phyloP scores from a whole-genome alignment of 2,113 vertebrate genomes.

The Scomber japonicus region DNA sequence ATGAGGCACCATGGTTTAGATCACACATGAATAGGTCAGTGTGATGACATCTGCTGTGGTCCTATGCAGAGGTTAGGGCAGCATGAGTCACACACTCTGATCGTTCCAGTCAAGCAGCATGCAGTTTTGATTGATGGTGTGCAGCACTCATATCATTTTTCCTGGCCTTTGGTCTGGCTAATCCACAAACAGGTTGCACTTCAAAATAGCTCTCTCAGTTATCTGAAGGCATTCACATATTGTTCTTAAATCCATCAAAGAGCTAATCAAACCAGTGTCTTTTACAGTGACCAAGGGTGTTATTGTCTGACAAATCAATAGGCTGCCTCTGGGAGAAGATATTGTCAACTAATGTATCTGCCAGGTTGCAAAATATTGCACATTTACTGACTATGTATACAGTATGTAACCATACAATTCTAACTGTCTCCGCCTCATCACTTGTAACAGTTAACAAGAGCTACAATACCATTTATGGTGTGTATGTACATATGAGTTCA shows the following conservation, averaged over 20 bases:
- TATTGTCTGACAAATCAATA: neutral
- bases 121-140: slow-evolving; percentile 53
- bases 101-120: slow-evolving; percentile 28
- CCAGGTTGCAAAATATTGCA: neutral
- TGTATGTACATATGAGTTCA: too few relatives aligned
- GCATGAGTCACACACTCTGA: slow-evolving; percentile 17
- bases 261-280: slow-evolving; percentile 15
- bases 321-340: neutral
- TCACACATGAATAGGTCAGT: slow-evolving; percentile 57
- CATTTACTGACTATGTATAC: neutral
- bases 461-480: too few relatives aligned
- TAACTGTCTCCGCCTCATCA: too few relatives aligned
- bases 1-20: slow-evolving; percentile 42
- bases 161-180: slow-evolving; percentile 9
- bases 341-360: neutral
- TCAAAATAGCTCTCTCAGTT: slow-evolving; percentile 19
- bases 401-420: too few relatives aligned
- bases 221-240: slow-evolving; percentile 6
- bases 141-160: slow-evolving; percentile 12
- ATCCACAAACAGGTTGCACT: slow-evolving; percentile 20
- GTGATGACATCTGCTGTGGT: slow-evolving; percentile 40
- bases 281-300: neutral
- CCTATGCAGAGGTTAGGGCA: slow-evolving; percentile 33
- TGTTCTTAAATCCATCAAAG: slow-evolving; percentile 29
- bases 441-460: too few relatives aligned